These are phyloP conservation scores for Notiomystis cincta DNA, from an alignment of 2,113 vertebrate species.

Conservation along the genomic window DNA sequence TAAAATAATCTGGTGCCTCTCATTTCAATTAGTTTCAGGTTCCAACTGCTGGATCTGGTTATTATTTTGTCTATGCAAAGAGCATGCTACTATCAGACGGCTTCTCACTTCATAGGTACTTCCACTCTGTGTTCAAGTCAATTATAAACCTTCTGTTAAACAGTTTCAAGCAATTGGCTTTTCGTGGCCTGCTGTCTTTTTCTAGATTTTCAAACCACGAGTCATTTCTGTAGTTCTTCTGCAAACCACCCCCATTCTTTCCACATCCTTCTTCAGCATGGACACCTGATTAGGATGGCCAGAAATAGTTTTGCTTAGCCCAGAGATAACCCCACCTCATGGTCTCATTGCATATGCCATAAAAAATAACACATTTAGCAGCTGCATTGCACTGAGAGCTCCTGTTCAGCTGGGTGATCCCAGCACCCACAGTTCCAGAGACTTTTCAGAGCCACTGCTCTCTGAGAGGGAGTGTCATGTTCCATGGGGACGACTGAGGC, in stretches of 20 bases:
- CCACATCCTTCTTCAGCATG: not conserved
- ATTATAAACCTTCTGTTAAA: not conserved
- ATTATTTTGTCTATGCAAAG: constrained; percentile 9
- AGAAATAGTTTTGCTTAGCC: not conserved
- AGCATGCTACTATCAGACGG: not conserved
- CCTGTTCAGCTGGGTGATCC: not conserved
- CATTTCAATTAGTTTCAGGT: constrained; percentile 23
- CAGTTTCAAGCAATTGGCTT: not conserved
- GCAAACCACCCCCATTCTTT: not conserved
- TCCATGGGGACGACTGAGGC: not conserved
- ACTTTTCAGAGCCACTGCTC: not conserved
- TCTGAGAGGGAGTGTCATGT: not conserved
- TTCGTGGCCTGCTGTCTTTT: not conserved
- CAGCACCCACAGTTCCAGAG: not conserved
- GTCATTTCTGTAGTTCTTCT: not conserved
- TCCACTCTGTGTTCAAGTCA: not conserved
- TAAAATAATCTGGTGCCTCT: constrained; percentile 7
- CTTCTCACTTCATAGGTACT: constrained; percentile 2
- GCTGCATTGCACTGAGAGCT: not conserved
- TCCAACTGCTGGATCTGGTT: not conserved
- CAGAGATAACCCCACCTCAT: not conserved
- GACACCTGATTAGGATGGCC: not conserved
- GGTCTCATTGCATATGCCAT: not conserved
- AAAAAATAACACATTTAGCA: not conserved
- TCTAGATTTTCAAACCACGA: not conserved